These are phyloP conservation scores for Meta bourneti DNA, from an alignment of 2,888 invertebrate genomes.

Conservation along the genomic window DNA sequence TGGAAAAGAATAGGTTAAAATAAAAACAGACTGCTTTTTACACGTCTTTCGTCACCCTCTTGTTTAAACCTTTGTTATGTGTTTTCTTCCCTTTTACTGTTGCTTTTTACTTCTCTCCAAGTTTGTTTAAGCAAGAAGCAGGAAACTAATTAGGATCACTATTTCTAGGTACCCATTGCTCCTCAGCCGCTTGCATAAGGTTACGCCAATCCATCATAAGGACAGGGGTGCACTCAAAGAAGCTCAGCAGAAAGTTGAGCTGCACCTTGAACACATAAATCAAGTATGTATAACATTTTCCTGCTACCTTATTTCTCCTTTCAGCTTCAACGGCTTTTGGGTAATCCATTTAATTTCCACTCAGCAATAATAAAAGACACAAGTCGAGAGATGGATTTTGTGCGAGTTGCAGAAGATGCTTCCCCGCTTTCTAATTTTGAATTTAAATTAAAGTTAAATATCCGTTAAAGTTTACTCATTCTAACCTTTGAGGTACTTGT, in stretches of 20 bases:
- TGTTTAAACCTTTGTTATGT: not conserved
- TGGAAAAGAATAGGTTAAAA: not conserved
- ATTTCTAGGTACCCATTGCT: slow-evolving; percentile 88
- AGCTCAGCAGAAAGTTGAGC: slow-evolving; percentile 94
- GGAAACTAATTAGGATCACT: slow-evolving; percentile 31
- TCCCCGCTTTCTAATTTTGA: not conserved
- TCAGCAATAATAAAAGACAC: not conserved
- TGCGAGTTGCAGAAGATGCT: not conserved
- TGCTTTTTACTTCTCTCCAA: not conserved
- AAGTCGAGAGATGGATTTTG: not conserved
- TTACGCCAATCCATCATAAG: slow-evolving; percentile 90
- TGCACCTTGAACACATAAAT: slow-evolving; percentile 96
- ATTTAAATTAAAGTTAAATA: too few relatives aligned
- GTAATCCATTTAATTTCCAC: not conserved
- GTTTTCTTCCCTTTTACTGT: not conserved
- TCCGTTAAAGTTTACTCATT: too few relatives aligned
- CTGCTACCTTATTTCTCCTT: not conserved
- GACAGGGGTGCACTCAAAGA: slow-evolving; percentile 91
- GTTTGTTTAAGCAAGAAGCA: slow-evolving; percentile 11
- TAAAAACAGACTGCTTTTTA: not conserved
- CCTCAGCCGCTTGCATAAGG: slow-evolving; percentile 92
- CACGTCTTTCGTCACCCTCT: not conserved
- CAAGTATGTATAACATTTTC: slow-evolving; percentile 81
- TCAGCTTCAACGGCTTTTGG: not conserved
- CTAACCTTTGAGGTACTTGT: too few relatives aligned